phyloP scores from a whole-genome alignment of 1,140 invertebrate species.

The Dreissena rostriformis region DNA sequence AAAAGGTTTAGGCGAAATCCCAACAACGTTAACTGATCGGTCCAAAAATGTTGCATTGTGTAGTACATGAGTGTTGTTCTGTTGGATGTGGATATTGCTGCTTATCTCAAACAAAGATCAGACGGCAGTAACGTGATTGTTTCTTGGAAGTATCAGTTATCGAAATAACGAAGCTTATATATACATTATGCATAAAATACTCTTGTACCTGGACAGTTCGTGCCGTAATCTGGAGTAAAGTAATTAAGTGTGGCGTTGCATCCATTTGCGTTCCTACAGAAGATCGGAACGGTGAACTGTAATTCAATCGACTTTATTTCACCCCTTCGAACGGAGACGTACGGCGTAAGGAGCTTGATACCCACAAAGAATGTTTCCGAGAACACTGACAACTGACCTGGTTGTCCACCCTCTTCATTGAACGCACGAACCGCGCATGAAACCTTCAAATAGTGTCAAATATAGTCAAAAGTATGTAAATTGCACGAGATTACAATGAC shows the following conservation, averaged over 20 bases:
- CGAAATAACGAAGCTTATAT: too few species aligned
- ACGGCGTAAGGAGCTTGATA: slow-evolving; percentile 9
- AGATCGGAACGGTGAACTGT: slow-evolving; percentile 3
- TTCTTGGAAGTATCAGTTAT: too few species aligned
- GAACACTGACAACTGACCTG: slow-evolving; percentile 7
- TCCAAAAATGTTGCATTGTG: too few species aligned
- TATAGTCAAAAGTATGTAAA: too few species aligned
- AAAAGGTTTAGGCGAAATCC: too few species aligned
- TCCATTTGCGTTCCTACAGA: background rate
- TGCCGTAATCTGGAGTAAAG: slow-evolving; percentile 13
- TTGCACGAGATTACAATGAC: too few species aligned
- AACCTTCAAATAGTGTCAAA: slow-evolving; percentile 16
- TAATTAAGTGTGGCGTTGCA: slow-evolving; percentile 1
- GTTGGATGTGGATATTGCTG: too few species aligned
- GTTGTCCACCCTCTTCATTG: background rate
- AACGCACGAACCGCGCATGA: slow-evolving; percentile 24
- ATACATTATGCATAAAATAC: too few species aligned
- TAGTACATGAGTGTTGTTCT: too few species aligned
- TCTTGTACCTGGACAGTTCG: slow-evolving; percentile 13
- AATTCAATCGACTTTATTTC: slow-evolving; percentile 38
- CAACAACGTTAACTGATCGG: too few species aligned
- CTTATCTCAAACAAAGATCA: too few species aligned
- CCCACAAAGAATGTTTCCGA: slow-evolving; percentile 24
- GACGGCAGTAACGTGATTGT: too few species aligned
- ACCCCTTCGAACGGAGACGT: background rate